These are phyloP conservation scores for Cryptus viduatorius DNA, from an alignment of 2,888 invertebrate genomes.

Conservation along the genomic window DNA sequence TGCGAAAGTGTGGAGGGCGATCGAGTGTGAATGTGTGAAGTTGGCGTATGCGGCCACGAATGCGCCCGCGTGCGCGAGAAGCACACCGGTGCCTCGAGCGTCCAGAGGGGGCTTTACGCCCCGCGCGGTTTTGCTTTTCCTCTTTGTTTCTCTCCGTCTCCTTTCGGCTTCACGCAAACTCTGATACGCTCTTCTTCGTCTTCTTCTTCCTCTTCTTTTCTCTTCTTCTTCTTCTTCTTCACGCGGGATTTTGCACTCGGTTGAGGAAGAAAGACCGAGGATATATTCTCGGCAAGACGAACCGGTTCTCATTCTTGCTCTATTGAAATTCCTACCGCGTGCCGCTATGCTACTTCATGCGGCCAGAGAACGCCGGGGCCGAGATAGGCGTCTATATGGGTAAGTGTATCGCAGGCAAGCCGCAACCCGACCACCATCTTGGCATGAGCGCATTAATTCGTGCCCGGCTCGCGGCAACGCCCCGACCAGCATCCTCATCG, in stretches of 20 bases:
- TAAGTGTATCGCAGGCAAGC: conserved; percentile 69
- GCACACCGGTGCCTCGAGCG: conserved; percentile 47
- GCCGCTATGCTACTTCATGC: conserved; percentile 74
- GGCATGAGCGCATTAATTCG: conserved; percentile 66
- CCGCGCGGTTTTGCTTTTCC: not conserved
- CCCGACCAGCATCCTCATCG: conserved; percentile 58
- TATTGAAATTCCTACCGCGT: conserved; percentile 80
- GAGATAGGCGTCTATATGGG: conserved; percentile 70
- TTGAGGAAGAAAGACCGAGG: conserved; percentile 46
- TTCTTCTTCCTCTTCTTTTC: conserved; percentile 10
- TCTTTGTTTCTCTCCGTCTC: conserved; percentile 33
- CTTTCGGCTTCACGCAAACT: conserved; percentile 16
- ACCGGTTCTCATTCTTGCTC: conserved; percentile 80
- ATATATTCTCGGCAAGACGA: conserved; percentile 70
- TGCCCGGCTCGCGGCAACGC: conserved; percentile 63
- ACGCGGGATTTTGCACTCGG: not conserved
- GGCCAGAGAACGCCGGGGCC: conserved; percentile 50
- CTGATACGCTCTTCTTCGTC: conserved; percentile 15
- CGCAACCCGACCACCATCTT: conserved; percentile 65
- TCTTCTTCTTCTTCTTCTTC: conserved; percentile 18
- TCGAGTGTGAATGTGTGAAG: conserved; percentile 71
- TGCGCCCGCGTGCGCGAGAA: conserved; percentile 35
- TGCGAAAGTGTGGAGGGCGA: conserved; percentile 74
- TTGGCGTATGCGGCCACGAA: conserved; percentile 40
- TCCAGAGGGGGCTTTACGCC: conserved; percentile 44